Base-by-base conservation (phyloP, 2,113 vertebrate species). In the Prochilodus magdalenae region DNA sequence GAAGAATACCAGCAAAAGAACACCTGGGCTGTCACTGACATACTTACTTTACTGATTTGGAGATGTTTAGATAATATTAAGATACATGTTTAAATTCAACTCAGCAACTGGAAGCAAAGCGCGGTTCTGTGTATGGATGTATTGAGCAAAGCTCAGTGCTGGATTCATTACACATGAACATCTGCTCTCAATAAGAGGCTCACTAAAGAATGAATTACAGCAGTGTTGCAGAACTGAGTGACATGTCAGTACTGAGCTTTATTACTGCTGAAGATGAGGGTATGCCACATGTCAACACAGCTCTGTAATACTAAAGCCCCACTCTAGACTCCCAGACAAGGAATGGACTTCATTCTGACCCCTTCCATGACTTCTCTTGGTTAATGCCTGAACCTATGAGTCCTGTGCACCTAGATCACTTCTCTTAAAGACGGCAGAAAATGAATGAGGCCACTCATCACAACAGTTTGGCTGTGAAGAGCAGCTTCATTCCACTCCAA, bases 131-230 rank as follows among this genome's bases (percentile, higher is more conserved):
- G 90, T 92, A 86, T 90, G 89, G 27, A n/a, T 5, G 22, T 80
- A 47, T 53, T 73, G 75, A 79, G 85, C 77, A 85, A 83, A 89
- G 85, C 44, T 24, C 70, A 81, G 53, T 22, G 15, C 72, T 86
- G 74, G 86, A 65, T 80, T 93, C 90, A 94, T 94, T 92, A 92
- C 88, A 80, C 83, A 79, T 22, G 83, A 87, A 94, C 93, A 94
- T 93, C 93, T 94, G 92, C 89, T 90, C 87, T 86, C 89, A 90
- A 92, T 92, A 91, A 93, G 75, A 77, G 65, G 84, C 86, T 87
- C 86, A 87, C 73, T 88, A 86, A 87, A 87, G 87, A 84, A 92
- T 92, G 90, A 92, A 93, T 90, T 89, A 90, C 86, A 59, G 87
- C 90, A 91, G 92, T 91, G 92, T 93, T 92, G 84, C 85, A 85